A percentile compares a stretch with the other conserved stretches of the same genome.
phyloP scores from a whole-genome alignment of 2,797 vertebrate species.

The Hyperoplus lanceolatus region DNA sequence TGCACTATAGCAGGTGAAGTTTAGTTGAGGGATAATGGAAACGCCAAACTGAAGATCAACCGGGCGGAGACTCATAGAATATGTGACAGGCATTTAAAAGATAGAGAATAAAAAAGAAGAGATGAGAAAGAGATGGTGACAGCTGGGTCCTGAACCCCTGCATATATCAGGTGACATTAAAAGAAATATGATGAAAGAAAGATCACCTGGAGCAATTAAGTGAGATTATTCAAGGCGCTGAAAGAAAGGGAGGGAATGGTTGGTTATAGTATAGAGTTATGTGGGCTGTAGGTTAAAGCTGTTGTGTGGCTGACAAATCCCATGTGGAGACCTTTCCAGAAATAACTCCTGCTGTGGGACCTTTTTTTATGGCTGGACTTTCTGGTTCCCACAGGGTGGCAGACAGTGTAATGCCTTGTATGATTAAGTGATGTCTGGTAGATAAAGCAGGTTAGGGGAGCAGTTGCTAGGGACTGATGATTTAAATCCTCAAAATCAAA shows the following conservation, averaged over 20 bases:
- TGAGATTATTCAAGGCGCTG: conserved; percentile 30
- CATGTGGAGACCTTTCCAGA: conserved; percentile 1
- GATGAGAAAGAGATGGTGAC: conserved; percentile 34
- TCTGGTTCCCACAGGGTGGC: conserved; percentile 4
- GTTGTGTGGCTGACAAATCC: neutral
- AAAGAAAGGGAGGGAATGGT: conserved; percentile 16
- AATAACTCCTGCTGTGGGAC: neutral
- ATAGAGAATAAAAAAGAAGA: conserved; percentile 24
- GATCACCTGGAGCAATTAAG: conserved; percentile 20
- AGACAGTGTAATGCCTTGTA: neutral
- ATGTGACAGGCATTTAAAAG: conserved; percentile 16
- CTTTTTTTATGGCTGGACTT: neutral
- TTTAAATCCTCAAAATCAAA: conserved; percentile 64
- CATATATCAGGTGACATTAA: conserved; percentile 53
- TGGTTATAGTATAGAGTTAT: neutral
- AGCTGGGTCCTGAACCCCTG: neutral
- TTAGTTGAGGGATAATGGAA: conserved; percentile 38
- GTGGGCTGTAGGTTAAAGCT: neutral
- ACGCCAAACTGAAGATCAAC: conserved; percentile 46
- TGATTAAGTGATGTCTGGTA: neutral
- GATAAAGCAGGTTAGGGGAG: neutral
- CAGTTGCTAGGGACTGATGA: neutral
- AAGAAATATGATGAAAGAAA: conserved; percentile 52
- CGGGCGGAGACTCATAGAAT: conserved; percentile 39
- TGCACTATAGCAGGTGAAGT: conserved; percentile 14